Evolutionary conservation across 2,797 vertebrate genomes (phyloP).

Genomic region (Lagocephalus sceleratus): DNA sequence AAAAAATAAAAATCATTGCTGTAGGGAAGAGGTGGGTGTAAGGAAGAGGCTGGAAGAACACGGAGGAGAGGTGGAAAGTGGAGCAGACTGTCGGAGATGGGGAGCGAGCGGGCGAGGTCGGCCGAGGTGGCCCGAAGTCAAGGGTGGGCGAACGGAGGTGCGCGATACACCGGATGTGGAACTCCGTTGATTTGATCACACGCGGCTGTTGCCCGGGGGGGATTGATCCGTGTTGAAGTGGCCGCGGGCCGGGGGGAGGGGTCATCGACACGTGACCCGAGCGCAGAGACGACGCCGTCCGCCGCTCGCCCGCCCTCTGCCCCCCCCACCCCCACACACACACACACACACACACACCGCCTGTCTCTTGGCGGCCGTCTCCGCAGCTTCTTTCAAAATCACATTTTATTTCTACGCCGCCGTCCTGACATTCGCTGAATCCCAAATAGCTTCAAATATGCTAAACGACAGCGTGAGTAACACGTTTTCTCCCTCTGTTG

Average conservation of each 20-base stretch:
- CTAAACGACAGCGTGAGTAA: slow-evolving; percentile 29
- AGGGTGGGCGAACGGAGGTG: slow-evolving; percentile 30
- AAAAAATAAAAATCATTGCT: slow-evolving; percentile 5
- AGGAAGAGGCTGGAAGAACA: slow-evolving; percentile 29
- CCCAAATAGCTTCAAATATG: slow-evolving; percentile 32
- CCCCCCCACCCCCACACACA: too few species aligned
- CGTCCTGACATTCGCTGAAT: slow-evolving; percentile 36
- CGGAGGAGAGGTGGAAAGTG: slow-evolving; percentile 27
- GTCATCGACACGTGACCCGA: slow-evolving; percentile 63
- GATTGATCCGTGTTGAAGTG: slow-evolving; percentile 65
- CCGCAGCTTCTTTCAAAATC: slow-evolving; percentile 52
- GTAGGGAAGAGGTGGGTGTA: slow-evolving; percentile 26
- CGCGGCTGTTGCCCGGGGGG: slow-evolving; percentile 44
- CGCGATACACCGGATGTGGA: slow-evolving; percentile 41
- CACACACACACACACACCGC: too few species aligned
- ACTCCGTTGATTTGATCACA: slow-evolving; percentile 45
- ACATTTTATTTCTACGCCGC: slow-evolving; percentile 56
- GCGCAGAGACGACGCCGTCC: slow-evolving; percentile 60
- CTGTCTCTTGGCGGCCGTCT: slow-evolving; percentile 47
- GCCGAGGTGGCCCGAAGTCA: slow-evolving; percentile 47
- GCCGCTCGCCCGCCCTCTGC: slow-evolving; percentile 37
- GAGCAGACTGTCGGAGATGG: slow-evolving; percentile 15
- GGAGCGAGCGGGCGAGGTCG: slow-evolving; percentile 31
- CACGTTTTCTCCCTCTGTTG: slow-evolving; percentile 6
- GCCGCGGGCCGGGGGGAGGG: slow-evolving; percentile 54